Base-by-base conservation (phyloP, 2,888 invertebrate genomes). In the Lydus trimaculatus region DNA sequence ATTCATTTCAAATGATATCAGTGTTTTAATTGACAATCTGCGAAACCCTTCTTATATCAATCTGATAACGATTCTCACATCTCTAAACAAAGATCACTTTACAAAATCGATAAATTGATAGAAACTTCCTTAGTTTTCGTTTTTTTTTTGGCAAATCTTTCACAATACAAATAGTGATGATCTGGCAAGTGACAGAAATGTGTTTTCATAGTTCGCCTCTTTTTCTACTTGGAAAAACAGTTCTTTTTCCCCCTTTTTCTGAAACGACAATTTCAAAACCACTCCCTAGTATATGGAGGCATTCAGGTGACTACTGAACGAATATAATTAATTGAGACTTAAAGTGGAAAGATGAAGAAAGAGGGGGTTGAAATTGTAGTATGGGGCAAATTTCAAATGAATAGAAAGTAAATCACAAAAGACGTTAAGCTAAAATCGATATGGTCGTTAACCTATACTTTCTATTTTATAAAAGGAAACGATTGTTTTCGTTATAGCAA, bases 341-440 rank as follows among this genome's bases (percentile, higher is more conserved):
- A 65, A 62, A 56, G 39, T 36, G 52, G 70, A 58, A 66, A 61
- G 70, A 70, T 59, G 43, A 43, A 17, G 43, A 43, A 48, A 15
- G 20, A 28, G 56, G 25, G 25, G 28, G 56, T 15, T 28, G 28
- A 28, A 56, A 56, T 28, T 28, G 25, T 28, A 28, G 56, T 56
- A 56, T 28, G 67, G 65, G 67, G 70, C 65, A 67, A 64, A 65
- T 70, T 70, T 70, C 23, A 66, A 67, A 58, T 72, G 72, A 72
- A 72, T 72, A 72, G 74, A 72, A 74, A 74, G 72, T 74, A 74
- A 73, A 74, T 73, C 72, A 71, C 70, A 74, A 70, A 70, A 70
- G 73, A 71, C 70, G 69, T 73, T 73, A 73, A 71, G 72, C 70
- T 74, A 69, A 73, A 74, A 74, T 74, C 73, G 67, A 74, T 74